Base-by-base conservation (phyloP, 2,888 invertebrate genomes). In the Hirtodrosophila trivittata region DNA sequence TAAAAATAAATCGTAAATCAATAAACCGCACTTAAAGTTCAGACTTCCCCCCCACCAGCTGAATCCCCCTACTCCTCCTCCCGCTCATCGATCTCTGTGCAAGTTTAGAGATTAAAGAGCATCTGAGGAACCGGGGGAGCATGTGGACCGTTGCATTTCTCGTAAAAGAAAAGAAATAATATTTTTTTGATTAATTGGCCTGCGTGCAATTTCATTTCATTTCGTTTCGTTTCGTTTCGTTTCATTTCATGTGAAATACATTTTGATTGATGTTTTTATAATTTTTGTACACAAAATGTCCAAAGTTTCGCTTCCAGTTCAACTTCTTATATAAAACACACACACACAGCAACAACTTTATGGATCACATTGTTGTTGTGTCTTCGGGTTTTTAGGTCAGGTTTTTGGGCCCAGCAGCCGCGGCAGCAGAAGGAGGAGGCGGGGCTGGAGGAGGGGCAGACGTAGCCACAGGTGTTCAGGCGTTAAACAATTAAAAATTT, bases 1-100 rank as follows among this genome's bases (percentile, higher is more conserved):
- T 77, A 85, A 82, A 80, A 83, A 85, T 66, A 85, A 73, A 85
- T 83, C 83, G 80, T 80, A 85, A 80, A 80, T 85, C 86, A 80
- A 80, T 85, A 83, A 80, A 65, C 52, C 69, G 74, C 69, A 69
- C 69, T 82, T 54, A 77, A 65, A 64, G 77, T 47, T 77, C 65
- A 76, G 42, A 45, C 28, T 21, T 5, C 18, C 5, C 18, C 18
- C 18, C 55, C 52, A 52, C 41, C 62, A 43, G 39, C 55, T 63
- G 65, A 37, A 25, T 52, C 49, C 9, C 6, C 38, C 18, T 7
- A 8, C 35, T 37, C 43, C 1, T 10, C 21, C n/a, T n/a, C 9
- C 0, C 18, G 5, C 5, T 3, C 18, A 21, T 3, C 2, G 2
- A 21, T 21, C 18, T n/a, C n/a, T n/a, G 18, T 21, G 5, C 18